Evolutionary conservation across 2,797 vertebrate species (phyloP).

Genomic region (Chelonia mydas): DNA sequence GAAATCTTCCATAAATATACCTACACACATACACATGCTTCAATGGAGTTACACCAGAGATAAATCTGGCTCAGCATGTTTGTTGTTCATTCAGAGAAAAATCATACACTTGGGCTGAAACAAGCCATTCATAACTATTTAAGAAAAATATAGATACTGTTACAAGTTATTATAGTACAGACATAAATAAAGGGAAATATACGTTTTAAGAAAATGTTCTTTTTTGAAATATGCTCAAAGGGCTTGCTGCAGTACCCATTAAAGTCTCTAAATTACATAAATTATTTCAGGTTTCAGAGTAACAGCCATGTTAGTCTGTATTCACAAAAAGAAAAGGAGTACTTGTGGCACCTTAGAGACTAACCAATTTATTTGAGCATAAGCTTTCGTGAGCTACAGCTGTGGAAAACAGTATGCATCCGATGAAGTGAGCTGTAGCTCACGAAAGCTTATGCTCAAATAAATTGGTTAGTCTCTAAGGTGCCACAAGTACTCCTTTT

Average conservation of each 20-base stretch:
- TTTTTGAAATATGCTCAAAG: background rate
- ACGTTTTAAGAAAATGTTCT: background rate
- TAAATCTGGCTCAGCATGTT: background rate
- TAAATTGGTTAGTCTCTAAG: too few relatives aligned
- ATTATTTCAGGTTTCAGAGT: too few relatives aligned
- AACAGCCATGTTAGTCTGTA: too few relatives aligned
- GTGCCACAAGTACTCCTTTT: too few relatives aligned
- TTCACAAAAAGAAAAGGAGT: too few relatives aligned
- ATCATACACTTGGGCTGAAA: background rate
- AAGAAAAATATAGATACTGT: slow-evolving; percentile 22
- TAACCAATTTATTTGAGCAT: too few relatives aligned
- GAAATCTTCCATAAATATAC: background rate
- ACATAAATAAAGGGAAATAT: background rate
- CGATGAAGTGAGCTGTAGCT: too few relatives aligned
- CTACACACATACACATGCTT: background rate
- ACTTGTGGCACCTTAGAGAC: too few relatives aligned
- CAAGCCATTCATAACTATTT: background rate
- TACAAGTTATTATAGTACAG: background rate
- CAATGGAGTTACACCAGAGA: background rate
- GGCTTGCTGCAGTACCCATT: background rate
- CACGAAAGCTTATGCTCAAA: too few relatives aligned
- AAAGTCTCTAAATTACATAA: background rate
- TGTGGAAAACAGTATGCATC: too few relatives aligned
- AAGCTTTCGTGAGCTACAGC: too few relatives aligned
- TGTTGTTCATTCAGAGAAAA: background rate